These are phyloP conservation scores for Drosophila helvetica DNA, from an alignment of 2,888 invertebrate species.

Conservation along the genomic window DNA sequence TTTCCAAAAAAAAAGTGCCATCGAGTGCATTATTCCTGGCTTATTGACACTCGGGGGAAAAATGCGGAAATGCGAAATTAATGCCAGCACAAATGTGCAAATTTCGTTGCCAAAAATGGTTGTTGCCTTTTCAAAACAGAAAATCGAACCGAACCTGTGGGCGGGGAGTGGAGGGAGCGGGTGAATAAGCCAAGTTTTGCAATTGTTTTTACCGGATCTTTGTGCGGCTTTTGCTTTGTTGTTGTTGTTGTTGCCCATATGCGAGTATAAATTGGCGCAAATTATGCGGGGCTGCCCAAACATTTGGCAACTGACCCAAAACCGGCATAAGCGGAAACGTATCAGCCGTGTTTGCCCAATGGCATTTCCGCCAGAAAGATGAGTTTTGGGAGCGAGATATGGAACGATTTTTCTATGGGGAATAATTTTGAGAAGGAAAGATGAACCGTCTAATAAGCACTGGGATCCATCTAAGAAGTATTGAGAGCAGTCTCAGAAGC, in stretches of 20 bases:
- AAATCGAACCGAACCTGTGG: too few species aligned
- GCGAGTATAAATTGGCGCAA: slow-evolving; percentile 14
- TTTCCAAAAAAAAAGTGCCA: slow-evolving; percentile 20
- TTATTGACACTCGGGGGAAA: slow-evolving; percentile 57
- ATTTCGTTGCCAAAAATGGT: slow-evolving; percentile 59
- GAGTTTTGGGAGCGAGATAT: background rate
- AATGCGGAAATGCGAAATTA: slow-evolving; percentile 51
- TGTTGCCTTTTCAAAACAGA: slow-evolving; percentile 59
- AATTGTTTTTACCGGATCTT: slow-evolving; percentile 36
- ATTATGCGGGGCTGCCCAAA: background rate
- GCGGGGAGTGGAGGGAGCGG: slow-evolving; percentile 40
- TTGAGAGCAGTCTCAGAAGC: too few species aligned
- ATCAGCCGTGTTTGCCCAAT: background rate
- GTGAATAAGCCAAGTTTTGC: slow-evolving; percentile 20
- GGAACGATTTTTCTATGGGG: background rate
- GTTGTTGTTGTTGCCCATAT: background rate
- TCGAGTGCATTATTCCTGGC: slow-evolving; percentile 61
- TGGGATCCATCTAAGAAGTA: background rate
- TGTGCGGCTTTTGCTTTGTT: slow-evolving; percentile 14
- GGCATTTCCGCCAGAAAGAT: background rate
- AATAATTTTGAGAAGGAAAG: background rate
- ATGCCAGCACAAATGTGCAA: slow-evolving; percentile 62
- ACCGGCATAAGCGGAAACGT: background rate
- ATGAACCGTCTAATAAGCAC: background rate
- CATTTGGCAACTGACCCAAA: background rate